These are phyloP conservation scores for Brenthis ino DNA, from an alignment of 2,888 invertebrate genomes.

Conservation along the genomic window DNA sequence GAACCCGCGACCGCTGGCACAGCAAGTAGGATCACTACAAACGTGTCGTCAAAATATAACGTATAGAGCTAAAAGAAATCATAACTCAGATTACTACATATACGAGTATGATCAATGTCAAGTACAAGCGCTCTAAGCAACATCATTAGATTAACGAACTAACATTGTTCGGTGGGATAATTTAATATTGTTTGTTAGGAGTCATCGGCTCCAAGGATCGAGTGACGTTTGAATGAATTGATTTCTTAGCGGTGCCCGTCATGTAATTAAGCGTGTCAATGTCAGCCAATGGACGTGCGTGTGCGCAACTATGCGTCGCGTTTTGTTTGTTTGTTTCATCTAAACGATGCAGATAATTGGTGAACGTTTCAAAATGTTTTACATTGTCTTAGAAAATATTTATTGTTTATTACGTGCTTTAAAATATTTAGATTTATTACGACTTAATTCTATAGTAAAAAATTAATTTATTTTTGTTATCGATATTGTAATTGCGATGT, in stretches of 20 bases:
- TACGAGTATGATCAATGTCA: conserved; percentile 14
- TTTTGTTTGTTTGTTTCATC: conserved; percentile 23
- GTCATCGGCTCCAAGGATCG: conserved; percentile 44
- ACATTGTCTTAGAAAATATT: not conserved
- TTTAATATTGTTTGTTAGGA: conserved; percentile 30
- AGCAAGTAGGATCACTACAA: too few species aligned
- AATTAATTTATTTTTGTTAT: too few species aligned
- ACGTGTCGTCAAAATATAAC: too few species aligned
- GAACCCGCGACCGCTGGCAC: too few species aligned
- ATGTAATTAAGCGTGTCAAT: conserved; percentile 68
- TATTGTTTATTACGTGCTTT: not conserved
- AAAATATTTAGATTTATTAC: too few species aligned
- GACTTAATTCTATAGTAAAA: too few species aligned
- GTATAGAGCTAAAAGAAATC: too few species aligned
- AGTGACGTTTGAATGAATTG: conserved; percentile 66
- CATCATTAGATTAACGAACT: conserved; percentile 33
- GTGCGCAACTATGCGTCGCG: conserved; percentile 13
- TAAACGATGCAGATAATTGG: not conserved
- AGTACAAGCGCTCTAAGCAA: conserved; percentile 5
- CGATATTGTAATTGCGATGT: too few species aligned
- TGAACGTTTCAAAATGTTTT: not conserved
- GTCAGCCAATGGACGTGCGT: conserved; percentile 48
- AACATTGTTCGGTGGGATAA: conserved; percentile 24
- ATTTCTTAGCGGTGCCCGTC: conserved; percentile 39
- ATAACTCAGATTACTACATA: too few species aligned